phyloP scores from a whole-genome alignment of 1,140 invertebrate species.

The Meloidogyne exigua region DNA sequence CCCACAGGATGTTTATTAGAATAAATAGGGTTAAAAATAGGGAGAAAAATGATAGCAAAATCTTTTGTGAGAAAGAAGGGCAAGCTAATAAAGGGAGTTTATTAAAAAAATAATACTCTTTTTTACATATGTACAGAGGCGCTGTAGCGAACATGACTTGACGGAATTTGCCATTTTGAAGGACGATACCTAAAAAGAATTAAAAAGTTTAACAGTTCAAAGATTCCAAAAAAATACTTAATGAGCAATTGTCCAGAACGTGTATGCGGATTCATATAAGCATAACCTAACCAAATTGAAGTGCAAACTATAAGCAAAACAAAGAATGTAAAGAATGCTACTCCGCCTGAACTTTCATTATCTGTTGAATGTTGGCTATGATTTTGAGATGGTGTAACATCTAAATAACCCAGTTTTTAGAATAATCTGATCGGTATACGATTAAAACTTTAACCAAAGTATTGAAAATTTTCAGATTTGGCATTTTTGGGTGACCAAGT shows the following conservation, averaged over 20 bases:
- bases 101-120: neutral
- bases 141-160: slow-evolving; percentile 57
- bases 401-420: neutral
- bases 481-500: neutral
- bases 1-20: neutral
- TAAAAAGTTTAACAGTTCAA: too few species aligned
- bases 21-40: neutral
- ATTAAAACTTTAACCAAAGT: too few species aligned
- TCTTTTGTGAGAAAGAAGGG: neutral
- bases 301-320: slow-evolving; percentile 70
- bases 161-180: slow-evolving; percentile 80
- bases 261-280: slow-evolving; percentile 90
- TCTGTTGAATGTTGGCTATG: neutral
- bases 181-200: slow-evolving; percentile 80
- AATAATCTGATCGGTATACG: too few species aligned
- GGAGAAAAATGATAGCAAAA: neutral
- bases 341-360: slow-evolving; percentile 61
- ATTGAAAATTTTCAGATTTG: neutral
- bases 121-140: slow-evolving; percentile 61
- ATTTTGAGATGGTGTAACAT: neutral
- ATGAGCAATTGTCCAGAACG: slow-evolving; percentile 91
- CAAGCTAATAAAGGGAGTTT: neutral
- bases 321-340: slow-evolving; percentile 73
- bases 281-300: slow-evolving; percentile 80
- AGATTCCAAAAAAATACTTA: slow-evolving; percentile 77